Conservation (phyloP, 2,888 invertebrate genomes). For the Apoda limacodes region DNA sequence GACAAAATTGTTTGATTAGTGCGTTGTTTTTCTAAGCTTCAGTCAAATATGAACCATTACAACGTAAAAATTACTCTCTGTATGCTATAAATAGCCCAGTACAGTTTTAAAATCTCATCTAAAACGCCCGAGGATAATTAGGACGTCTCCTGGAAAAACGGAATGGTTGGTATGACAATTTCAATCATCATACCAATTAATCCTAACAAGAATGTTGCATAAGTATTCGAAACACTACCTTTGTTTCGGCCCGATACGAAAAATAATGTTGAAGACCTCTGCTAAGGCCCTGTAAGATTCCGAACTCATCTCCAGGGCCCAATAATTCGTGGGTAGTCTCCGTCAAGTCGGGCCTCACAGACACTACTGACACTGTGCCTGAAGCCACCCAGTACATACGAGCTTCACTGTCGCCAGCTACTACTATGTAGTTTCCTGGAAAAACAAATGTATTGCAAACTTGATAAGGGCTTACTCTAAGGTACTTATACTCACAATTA, state of each 20-base stretch:
- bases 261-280: slow-evolving; percentile 58
- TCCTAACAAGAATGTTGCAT: no score
- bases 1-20: no score
- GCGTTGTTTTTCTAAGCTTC: no score
- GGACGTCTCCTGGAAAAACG: no score
- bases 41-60: no score
- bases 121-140: no score
- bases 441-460: slow-evolving; percentile 2
- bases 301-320: slow-evolving; percentile 57
- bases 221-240: slow-evolving; percentile 28
- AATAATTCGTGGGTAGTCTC: slow-evolving; percentile 59
- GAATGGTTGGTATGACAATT: no score
- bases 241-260: slow-evolving; percentile 62
- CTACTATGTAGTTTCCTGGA: slow-evolving; percentile 63
- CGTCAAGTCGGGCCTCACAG: slow-evolving; percentile 48
- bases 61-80: no score
- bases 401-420: slow-evolving; percentile 64
- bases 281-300: slow-evolving; percentile 61
- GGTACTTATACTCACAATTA: slow-evolving; percentile 1
- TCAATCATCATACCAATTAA: no score
- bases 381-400: slow-evolving; percentile 66
- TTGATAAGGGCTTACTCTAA: slow-evolving; percentile 1
- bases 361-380: slow-evolving; percentile 58
- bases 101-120: no score
- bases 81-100: no score